Evolutionary conservation across 1,140 invertebrate species (phyloP).

Genomic region (fruit fly (Drosophila melanogaster)): Release_6_plus_ISO1_MT NT_037436.4:2304501-2305000

Average conservation of each 20-base stretch:
- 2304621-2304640: slow-evolving; percentile 52
- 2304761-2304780: not conserved
- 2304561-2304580: slow-evolving; percentile 56
- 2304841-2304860: slow-evolving; percentile 22
- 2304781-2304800: not conserved
- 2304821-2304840: not conserved
- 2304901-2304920: slow-evolving; percentile 43
- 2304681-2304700: slow-evolving; percentile 23
- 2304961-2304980: slow-evolving; percentile 44
- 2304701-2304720: slow-evolving; percentile 30
- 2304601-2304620: slow-evolving; percentile 58
- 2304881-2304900: slow-evolving; percentile 42
- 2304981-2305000: slow-evolving; percentile 35
- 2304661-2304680: slow-evolving; percentile 36
- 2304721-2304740: not conserved
- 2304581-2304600: slow-evolving; percentile 45
- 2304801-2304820: not conserved
- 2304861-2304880: slow-evolving; percentile 4
- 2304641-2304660: slow-evolving; percentile 65
- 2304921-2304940: slow-evolving; percentile 10
- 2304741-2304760: not conserved
- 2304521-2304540: slow-evolving; percentile 58
- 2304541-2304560: slow-evolving; percentile 44
- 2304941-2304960: slow-evolving; percentile 35
- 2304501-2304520: slow-evolving; percentile 35